Percentiles rank a stretch among this genome's conserved stretches.
Evolutionary conservation across 2,113 vertebrate species (phyloP).

Genomic region (Catharus fuscescens): DNA sequence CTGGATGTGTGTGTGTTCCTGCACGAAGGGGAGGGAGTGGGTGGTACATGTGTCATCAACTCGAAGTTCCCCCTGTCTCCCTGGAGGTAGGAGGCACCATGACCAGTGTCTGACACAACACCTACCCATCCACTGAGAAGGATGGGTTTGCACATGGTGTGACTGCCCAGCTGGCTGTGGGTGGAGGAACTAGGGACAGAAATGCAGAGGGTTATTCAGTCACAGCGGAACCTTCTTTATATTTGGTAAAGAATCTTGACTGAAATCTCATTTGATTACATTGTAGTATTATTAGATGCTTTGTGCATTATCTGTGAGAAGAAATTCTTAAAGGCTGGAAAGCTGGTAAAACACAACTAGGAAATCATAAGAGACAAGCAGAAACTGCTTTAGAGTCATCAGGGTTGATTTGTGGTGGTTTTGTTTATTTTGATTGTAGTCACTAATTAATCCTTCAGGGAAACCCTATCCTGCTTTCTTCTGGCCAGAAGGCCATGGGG

Average conservation of each 20-base stretch:
- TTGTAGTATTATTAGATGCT: not conserved
- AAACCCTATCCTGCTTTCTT: not conserved
- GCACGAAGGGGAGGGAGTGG: not conserved
- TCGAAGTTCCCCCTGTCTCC: not conserved
- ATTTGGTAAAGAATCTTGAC: not conserved
- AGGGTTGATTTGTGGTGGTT: not conserved
- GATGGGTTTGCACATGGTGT: fast-evolving
- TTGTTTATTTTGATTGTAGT: constrained; percentile 1
- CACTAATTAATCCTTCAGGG: not conserved
- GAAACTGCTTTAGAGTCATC: not conserved
- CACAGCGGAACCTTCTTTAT: not conserved
- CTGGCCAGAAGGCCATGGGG: not conserved
- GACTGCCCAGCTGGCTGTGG: not conserved
- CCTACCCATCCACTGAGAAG: not conserved
- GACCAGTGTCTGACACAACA: not conserved
- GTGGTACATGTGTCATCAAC: not conserved
- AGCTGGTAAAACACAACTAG: not conserved
- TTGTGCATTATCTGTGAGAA: not conserved
- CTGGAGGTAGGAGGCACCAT: not conserved
- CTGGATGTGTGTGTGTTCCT: not conserved
- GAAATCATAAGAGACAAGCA: not conserved
- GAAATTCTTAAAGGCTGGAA: not conserved
- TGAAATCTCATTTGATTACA: not conserved
- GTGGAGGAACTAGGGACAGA: not conserved
- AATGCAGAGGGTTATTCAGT: not conserved